Evolutionary conservation across 2,888 invertebrate genomes (phyloP).

Genomic region (Sepiola atlantica): DNA sequence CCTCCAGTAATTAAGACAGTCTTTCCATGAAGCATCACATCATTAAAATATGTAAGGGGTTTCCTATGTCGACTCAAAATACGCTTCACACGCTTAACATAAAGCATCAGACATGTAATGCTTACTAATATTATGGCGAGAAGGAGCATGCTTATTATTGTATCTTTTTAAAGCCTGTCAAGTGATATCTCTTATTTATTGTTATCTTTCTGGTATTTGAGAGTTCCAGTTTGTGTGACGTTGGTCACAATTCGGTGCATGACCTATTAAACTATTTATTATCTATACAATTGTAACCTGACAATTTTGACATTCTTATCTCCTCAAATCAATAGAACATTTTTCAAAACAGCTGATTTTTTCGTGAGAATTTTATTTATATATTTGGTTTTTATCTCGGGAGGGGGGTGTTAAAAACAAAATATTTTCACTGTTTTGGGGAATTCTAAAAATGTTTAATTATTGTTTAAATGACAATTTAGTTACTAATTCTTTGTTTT

Average conservation of each 20-base stretch:
- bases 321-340: not conserved
- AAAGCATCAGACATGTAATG: not conserved
- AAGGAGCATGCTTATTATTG: not conserved
- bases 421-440: not conserved
- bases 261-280: not conserved
- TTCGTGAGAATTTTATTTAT: no score
- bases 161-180: not conserved
- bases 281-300: not conserved
- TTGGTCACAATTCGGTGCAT: not conserved
- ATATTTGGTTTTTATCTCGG: not conserved
- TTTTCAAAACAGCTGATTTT: not conserved
- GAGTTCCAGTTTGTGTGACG: not conserved
- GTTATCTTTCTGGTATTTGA: conserved; percentile 3
- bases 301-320: not conserved
- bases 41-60: not conserved
- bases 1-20: conserved; percentile 41
- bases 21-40: conserved; percentile 38
- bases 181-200: not conserved
- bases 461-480: no score
- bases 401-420: not conserved
- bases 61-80: not conserved
- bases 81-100: not conserved
- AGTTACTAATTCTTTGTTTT: no score
- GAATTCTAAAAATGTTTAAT: not conserved
- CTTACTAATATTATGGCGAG: not conserved